phyloP scores from a whole-genome alignment of 2,113 vertebrate genomes.

The Tringa solitaria region DNA sequence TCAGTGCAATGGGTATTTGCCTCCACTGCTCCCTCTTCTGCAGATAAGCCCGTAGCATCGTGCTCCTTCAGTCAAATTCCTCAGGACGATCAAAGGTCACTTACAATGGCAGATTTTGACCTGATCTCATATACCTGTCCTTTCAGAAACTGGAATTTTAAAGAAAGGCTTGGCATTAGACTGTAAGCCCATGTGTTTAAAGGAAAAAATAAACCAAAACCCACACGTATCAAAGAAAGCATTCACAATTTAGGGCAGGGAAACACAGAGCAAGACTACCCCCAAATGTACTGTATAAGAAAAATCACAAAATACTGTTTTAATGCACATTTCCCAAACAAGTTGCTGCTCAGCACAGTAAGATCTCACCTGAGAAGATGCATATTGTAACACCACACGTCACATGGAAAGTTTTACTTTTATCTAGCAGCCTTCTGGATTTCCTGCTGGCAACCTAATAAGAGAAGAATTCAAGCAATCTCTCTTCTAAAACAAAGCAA shows the following conservation, averaged over 20 bases:
- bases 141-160: neutral
- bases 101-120: neutral
- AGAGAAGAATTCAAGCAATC: conserved; percentile 38
- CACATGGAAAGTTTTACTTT: conserved; percentile 91
- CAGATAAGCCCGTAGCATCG: neutral
- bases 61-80: neutral
- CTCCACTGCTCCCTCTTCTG: neutral
- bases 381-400: conserved; percentile 87
- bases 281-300: conserved; percentile 25
- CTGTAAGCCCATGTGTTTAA: neutral
- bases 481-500: conserved; percentile 21
- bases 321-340: neutral
- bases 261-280: conserved; percentile 51
- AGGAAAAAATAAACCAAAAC: neutral
- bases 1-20: neutral
- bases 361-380: conserved; percentile 87
- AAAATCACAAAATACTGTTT: neutral
- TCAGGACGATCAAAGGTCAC: neutral
- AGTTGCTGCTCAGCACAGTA: neutral
- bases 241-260: neutral
- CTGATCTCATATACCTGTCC: neutral
- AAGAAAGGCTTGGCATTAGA: neutral
- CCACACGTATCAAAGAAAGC: neutral
- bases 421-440: conserved; percentile 87
- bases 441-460: conserved; percentile 85